These are phyloP conservation scores for Odontamblyopus lacepedii DNA, from an alignment of 2,797 vertebrate genomes.

Conservation along the genomic window DNA sequence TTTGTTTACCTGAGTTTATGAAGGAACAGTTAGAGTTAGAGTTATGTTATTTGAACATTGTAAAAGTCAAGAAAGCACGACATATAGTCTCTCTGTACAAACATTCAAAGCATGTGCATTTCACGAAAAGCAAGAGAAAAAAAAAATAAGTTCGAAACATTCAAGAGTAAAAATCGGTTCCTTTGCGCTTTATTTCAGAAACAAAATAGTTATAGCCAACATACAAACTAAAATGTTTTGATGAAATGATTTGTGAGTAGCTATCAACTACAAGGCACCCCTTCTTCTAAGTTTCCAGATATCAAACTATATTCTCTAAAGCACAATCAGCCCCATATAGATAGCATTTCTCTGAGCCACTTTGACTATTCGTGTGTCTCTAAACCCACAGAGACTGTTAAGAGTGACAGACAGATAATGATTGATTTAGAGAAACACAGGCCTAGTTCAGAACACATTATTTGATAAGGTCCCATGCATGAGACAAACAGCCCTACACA, in stretches of 20 bases:
- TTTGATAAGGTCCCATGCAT: constrained; percentile 62
- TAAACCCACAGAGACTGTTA: neutral
- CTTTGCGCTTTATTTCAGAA: too few relatives aligned
- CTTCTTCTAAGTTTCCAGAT: neutral
- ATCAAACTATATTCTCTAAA: neutral
- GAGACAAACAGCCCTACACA: constrained; percentile 55
- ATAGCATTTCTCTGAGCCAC: neutral
- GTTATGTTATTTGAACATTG: too few relatives aligned
- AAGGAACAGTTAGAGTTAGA: neutral
- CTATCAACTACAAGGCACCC: too few relatives aligned
- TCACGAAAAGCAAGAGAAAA: too few relatives aligned
- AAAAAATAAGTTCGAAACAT: too few relatives aligned
- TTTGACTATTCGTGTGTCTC: neutral
- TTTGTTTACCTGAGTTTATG: neutral
- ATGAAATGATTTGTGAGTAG: too few relatives aligned
- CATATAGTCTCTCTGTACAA: too few relatives aligned
- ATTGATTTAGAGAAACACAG: constrained; percentile 53
- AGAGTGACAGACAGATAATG: constrained; percentile 50
- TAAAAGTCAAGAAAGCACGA: neutral
- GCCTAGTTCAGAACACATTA: constrained; percentile 56
- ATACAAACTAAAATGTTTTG: too few relatives aligned
- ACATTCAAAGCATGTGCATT: too few relatives aligned
- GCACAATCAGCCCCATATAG: neutral
- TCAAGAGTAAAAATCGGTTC: too few relatives aligned
- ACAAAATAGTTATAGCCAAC: too few relatives aligned